Evolutionary conservation across 2,888 invertebrate species (phyloP), one percentile per base, ranked within the genome.

Genomic region (Aricia artaxerxes): DNA sequence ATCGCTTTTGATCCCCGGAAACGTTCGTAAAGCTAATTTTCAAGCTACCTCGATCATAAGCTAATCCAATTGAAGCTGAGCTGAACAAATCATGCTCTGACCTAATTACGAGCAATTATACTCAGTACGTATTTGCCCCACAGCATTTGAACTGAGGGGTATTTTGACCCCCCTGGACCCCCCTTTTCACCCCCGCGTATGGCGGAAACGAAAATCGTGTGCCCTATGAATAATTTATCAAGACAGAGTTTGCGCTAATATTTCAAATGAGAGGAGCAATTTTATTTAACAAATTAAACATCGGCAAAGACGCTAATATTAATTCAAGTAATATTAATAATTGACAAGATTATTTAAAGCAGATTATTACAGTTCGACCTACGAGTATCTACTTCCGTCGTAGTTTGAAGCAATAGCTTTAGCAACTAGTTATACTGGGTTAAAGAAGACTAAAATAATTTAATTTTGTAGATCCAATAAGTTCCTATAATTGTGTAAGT

Each of bases 101-200:
- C 69, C 69, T 5, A 69, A 69, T 69, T 69, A 69, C 35, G 13
- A 13, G 35, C 38, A 35, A 69, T 69, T 69, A 38, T 69, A 69
- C 38, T 69, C 69, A 69, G 69, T 69, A 69, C 69, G 69, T 69
- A 69, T 69, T 69, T 69, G 69, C 69, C 69, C 38, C 69, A 2
- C 24, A 69, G 64, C 64, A 31, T 31, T 69, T 69, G 35, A 69
- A 31, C 64, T 11, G 3, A 31, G 24, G 24, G 24, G 57, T 57
- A 57, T 57, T 64, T 64, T 24, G 61, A 64, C 9, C 61, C 61
- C 61, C 64, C 64, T 53, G 13, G 53, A 53, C 11, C 35, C 13
- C 69, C 13, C 13, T 2, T 13, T 13, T 11, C 31, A 2, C 13
- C 69, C 35, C 35, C 24, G 13, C 35, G 69, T 69, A 69, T 38